These are phyloP conservation scores for Diachrysia chrysitis DNA, from an alignment of 2,888 invertebrate species.

Conservation along the genomic window DNA sequence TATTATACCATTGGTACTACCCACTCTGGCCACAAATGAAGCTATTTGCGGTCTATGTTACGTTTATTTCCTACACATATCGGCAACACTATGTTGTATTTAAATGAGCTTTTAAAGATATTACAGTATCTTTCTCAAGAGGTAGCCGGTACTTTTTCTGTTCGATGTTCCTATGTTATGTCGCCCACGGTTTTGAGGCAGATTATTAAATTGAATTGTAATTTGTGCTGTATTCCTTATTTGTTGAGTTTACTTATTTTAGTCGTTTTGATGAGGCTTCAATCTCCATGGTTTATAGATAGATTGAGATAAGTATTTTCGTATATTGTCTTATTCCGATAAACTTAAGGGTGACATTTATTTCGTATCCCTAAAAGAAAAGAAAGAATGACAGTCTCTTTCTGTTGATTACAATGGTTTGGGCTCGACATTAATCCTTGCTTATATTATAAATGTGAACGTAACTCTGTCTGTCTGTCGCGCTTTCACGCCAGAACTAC, in stretches of 20 bases:
- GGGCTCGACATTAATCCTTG: no score
- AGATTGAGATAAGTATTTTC: no score
- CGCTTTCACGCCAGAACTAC: no score
- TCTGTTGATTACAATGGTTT: no score
- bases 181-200: slow-evolving; percentile 17
- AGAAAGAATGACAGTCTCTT: no score
- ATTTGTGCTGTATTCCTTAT: no score
- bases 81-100: slow-evolving; percentile 25
- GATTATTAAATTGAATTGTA: background rate
- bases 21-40: background rate
- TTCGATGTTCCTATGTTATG: slow-evolving; percentile 5
- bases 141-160: slow-evolving; percentile 16
- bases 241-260: background rate
- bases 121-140: slow-evolving; percentile 38
- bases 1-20: background rate
- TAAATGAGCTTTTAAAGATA: slow-evolving; percentile 46
- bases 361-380: no score
- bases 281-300: background rate
- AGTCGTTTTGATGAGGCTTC: background rate
- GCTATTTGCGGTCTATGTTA: slow-evolving; percentile 4
- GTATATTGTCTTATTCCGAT: no score
- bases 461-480: no score
- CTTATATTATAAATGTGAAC: no score
- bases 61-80: background rate
- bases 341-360: no score